A percentile compares a stretch with the other conserved stretches of the same genome.
Conservation (phyloP, 2,113 vertebrate genomes). For the Mirza zaza region DNA sequence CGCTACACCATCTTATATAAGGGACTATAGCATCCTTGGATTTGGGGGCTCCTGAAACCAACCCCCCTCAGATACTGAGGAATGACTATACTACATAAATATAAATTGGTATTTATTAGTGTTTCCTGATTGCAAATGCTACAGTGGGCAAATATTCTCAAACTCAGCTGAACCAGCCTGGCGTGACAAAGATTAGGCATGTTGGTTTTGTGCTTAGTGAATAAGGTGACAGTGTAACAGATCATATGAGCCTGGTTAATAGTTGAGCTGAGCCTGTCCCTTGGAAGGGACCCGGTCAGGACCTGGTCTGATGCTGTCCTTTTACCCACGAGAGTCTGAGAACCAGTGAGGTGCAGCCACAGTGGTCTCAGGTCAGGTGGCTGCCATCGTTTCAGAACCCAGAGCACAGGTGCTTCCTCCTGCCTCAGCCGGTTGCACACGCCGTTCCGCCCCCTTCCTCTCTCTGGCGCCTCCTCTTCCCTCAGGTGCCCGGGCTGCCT, state of each 20-base stretch:
- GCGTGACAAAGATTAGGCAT: fast-evolving
- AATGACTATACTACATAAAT: neutral
- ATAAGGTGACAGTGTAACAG: neutral
- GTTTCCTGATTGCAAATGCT: neutral
- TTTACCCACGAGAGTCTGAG: neutral
- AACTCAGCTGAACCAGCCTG: neutral
- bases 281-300: neutral
- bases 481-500: neutral
- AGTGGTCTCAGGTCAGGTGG: neutral
- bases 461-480: neutral
- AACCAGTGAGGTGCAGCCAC: neutral
- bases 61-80: neutral
- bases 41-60: neutral
- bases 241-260: conserved; percentile 14
- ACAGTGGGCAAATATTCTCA: neutral
- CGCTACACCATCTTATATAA: neutral
- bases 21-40: neutral
- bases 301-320: neutral
- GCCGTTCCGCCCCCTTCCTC: fast-evolving
- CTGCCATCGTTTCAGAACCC: neutral
- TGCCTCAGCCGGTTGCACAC: fast-evolving
- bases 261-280: neutral
- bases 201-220: neutral
- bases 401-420: neutral
- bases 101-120: neutral